These are phyloP conservation scores for Melinaea menophilus DNA, from an alignment of 2,888 invertebrate genomes.

Conservation along the genomic window DNA sequence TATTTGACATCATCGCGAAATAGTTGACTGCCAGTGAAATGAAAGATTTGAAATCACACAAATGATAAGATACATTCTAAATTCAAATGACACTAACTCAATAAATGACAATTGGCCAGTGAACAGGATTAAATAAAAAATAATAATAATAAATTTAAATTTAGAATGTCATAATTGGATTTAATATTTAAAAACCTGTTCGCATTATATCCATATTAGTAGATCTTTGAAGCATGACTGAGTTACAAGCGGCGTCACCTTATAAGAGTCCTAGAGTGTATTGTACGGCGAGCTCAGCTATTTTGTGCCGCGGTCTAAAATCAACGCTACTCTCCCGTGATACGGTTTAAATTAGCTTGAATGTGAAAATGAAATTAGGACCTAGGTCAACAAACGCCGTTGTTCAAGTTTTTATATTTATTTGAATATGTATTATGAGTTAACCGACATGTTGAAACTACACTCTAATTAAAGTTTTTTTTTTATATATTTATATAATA, in stretches of 20 bases:
- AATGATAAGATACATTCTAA: too few relatives aligned
- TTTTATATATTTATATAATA: too few relatives aligned
- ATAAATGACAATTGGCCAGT: too few relatives aligned
- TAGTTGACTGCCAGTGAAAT: too few relatives aligned
- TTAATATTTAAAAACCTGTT: background rate
- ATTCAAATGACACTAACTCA: too few relatives aligned
- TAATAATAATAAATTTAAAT: background rate
- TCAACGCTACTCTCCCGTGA: background rate
- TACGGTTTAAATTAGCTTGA: conserved; percentile 13
- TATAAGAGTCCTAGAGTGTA: conserved; percentile 31
- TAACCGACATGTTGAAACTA: conserved; percentile 14
- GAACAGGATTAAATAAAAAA: too few relatives aligned
- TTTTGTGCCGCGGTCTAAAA: conserved; percentile 11
- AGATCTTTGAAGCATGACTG: conserved; percentile 29
- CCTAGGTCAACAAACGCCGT: conserved; percentile 32
- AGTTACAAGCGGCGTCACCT: conserved; percentile 33
- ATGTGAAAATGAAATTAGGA: conserved; percentile 20
- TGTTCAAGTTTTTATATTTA: conserved; percentile 25
- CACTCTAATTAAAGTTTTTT: too few relatives aligned
- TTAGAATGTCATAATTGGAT: background rate
- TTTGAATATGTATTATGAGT: conserved; percentile 18
- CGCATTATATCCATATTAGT: conserved; percentile 12
- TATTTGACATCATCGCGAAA: too few relatives aligned
- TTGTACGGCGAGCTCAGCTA: conserved; percentile 31
- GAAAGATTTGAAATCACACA: too few relatives aligned